Evolutionary conservation across 2,888 invertebrate species (phyloP).

Genomic region (Protodeltote pygarga): DNA sequence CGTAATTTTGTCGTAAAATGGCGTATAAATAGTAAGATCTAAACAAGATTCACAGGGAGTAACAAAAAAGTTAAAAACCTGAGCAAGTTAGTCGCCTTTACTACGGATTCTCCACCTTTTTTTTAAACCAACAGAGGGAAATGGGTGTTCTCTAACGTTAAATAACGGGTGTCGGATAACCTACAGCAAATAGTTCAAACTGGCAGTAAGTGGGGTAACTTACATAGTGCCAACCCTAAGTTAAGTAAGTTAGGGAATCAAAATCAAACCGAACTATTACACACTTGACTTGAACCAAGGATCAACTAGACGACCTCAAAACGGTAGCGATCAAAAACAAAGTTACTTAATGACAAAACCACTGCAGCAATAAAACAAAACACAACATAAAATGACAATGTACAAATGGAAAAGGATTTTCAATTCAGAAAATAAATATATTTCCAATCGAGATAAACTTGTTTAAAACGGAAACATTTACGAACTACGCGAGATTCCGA

Average conservation of each 20-base stretch:
- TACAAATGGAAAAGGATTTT: slow-evolving; percentile 10
- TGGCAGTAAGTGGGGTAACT: slow-evolving; percentile 13
- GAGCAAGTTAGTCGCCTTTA: slow-evolving; percentile 29
- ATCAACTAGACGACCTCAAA: too few species aligned
- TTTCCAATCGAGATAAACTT: slow-evolving; percentile 13
- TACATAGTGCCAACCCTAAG: background rate
- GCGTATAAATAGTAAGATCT: too few species aligned
- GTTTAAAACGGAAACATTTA: slow-evolving; percentile 10
- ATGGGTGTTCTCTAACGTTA: slow-evolving; percentile 22
- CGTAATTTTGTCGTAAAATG: too few species aligned
- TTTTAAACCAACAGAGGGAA: slow-evolving; percentile 35
- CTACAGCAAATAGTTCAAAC: slow-evolving; percentile 23
- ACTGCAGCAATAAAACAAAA: slow-evolving; percentile 11
- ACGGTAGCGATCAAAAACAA: slow-evolving; percentile 7
- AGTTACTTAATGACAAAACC: background rate
- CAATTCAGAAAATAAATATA: slow-evolving; percentile 2
- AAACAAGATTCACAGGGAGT: too few species aligned
- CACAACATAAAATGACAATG: slow-evolving; percentile 5
- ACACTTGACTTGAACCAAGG: too few species aligned
- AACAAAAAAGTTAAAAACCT: slow-evolving; percentile 22
- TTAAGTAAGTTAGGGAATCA: too few species aligned
- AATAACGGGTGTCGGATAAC: slow-evolving; percentile 29
- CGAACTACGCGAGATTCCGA: slow-evolving; percentile 19
- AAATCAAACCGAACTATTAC: too few species aligned
- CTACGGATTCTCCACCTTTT: slow-evolving; percentile 25